phyloP scores from a whole-genome alignment of 2,797 vertebrate species.

The Chrysocyon brachyurus region DNA sequence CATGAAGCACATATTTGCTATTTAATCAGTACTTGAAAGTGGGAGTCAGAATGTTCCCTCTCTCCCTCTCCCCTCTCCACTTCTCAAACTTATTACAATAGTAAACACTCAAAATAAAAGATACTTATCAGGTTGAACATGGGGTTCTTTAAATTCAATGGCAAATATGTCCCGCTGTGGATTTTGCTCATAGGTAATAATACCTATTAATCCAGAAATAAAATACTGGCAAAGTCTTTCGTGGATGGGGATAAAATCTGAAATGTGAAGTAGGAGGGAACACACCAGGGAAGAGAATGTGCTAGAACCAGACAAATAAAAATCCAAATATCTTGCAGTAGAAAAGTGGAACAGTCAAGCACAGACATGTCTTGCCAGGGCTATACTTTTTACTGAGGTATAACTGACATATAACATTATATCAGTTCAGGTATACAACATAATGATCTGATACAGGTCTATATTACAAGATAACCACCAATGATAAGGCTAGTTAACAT shows the following conservation, averaged over 20 bases:
- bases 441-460: not conserved
- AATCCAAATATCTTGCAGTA: not conserved
- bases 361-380: not conserved
- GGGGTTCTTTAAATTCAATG: constrained; percentile 14
- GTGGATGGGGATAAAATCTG: not conserved
- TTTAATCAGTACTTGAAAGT: not conserved
- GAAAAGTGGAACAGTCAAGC: not conserved
- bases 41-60: not conserved
- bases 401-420: not conserved
- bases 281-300: not conserved
- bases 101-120: constrained; percentile 39
- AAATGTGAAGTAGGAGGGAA: not conserved
- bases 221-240: not conserved
- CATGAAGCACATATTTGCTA: not conserved
- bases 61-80: not conserved
- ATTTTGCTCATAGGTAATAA: constrained; percentile 25
- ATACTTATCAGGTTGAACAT: not conserved
- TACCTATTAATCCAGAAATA: not conserved
- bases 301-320: not conserved
- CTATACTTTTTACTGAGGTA: not conserved
- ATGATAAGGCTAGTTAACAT: not conserved
- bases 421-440: not conserved
- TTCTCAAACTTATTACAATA: not conserved
- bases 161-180: not conserved
- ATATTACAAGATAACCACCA: not conserved